phyloP scores from a whole-genome alignment of 2,888 invertebrate species.

The Drosophila ezoana region DNA sequence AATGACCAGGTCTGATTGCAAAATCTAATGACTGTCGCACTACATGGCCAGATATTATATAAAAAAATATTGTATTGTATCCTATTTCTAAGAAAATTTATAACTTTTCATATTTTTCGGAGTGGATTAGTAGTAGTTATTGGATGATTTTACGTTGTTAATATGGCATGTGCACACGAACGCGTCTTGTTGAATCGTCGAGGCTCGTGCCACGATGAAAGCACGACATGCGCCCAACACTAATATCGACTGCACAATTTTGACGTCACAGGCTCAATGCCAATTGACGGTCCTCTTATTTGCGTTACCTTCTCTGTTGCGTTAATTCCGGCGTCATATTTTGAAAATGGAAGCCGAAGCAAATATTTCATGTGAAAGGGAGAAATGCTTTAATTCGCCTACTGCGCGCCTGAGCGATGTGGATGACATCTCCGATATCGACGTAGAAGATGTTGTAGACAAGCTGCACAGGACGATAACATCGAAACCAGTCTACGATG shows the following conservation, averaged over 20 bases:
- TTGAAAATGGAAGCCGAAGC: constrained; percentile 19
- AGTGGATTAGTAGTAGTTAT: no score
- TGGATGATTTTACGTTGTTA: no score
- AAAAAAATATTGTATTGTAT: no score
- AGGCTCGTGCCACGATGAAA: neutral
- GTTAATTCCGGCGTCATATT: constrained; percentile 1
- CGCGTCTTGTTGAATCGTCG: no score
- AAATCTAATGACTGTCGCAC: no score
- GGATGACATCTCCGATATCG: constrained; percentile 48
- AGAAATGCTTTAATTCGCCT: neutral
- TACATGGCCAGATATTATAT: no score
- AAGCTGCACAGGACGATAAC: constrained; percentile 27
- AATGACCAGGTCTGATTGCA: no score
- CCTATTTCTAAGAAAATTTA: no score
- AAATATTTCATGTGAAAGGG: neutral
- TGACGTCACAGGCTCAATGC: constrained; percentile 6
- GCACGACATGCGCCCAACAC: neutral
- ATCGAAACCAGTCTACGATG: constrained; percentile 5
- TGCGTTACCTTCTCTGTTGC: neutral
- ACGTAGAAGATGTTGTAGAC: constrained; percentile 31
- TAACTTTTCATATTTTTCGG: no score
- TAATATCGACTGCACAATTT: neutral
- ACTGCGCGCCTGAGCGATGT: constrained; percentile 30
- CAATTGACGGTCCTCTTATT: neutral
- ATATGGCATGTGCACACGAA: no score